A percentile compares a stretch with the other conserved stretches of the same genome.
phyloP scores from a whole-genome alignment of 1,140 invertebrate species.

The Achroia grisella region DNA sequence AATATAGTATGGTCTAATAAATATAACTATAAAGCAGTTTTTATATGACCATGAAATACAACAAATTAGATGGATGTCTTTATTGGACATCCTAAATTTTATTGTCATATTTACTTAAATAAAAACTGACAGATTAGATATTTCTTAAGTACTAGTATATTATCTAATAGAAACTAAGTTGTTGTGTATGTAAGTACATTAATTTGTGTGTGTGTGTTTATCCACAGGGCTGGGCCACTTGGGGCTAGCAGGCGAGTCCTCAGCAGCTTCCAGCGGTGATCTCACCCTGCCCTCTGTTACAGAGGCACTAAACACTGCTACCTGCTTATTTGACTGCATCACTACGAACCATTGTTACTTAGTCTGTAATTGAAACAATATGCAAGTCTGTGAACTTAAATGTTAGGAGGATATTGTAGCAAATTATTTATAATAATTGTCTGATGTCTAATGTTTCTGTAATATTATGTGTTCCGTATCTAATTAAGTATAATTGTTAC shows the following conservation, averaged over 20 bases:
- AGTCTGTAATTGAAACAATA: constrained; percentile 76
- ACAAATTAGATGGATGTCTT: too few species aligned
- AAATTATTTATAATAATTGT: constrained; percentile 77
- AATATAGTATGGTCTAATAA: too few species aligned
- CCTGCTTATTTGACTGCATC: constrained; percentile 73
- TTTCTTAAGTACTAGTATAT: too few species aligned
- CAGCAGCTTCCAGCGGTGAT: constrained; percentile 68
- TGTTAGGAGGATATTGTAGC: constrained; percentile 73
- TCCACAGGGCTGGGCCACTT: constrained; percentile 69
- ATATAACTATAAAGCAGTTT: too few species aligned
- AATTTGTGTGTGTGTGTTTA: constrained; percentile 12
- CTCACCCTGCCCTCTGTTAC: constrained; percentile 62
- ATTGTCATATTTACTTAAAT: too few species aligned
- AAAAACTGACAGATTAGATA: too few species aligned
- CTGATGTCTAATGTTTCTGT: constrained; percentile 78
- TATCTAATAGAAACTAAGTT: too few species aligned
- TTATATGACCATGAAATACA: too few species aligned
- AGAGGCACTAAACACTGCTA: constrained; percentile 75
- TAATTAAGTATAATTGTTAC: constrained; percentile 74
- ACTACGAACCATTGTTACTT: constrained; percentile 75
- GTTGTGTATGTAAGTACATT: too few species aligned
- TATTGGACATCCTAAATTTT: too few species aligned
- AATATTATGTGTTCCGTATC: constrained; percentile 75
- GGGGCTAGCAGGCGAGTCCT: constrained; percentile 69
- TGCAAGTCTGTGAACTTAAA: constrained; percentile 79